Evolutionary conservation across 2,113 vertebrate genomes (phyloP).

Genomic region (Cavia porcellus): DNA sequence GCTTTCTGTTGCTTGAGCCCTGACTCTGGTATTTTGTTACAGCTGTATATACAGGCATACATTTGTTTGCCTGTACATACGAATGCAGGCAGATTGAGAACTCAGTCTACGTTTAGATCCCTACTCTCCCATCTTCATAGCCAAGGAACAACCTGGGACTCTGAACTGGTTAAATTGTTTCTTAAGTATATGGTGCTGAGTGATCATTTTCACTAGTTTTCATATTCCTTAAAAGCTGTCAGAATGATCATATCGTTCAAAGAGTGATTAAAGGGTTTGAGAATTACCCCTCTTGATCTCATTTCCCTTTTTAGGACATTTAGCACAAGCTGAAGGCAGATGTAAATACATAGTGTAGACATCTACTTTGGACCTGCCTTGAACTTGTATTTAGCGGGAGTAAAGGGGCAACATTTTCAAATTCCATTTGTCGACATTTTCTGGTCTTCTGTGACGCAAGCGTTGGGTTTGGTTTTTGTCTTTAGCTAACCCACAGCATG

Average conservation of each 20-base stretch:
- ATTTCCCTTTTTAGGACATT: neutral
- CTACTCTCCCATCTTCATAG: neutral
- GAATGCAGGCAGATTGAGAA: neutral
- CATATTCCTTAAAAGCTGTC: neutral
- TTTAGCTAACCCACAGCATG: conserved; percentile 14
- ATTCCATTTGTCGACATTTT: neutral
- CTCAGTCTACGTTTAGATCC: neutral
- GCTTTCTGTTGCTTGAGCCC: neutral
- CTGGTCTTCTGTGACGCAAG: conserved; percentile 5
- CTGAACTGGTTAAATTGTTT: neutral
- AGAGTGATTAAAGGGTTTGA: neutral
- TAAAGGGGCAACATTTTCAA: neutral
- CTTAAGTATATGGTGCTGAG: neutral
- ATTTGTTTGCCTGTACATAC: neutral
- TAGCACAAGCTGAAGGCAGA: neutral
- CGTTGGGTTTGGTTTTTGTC: neutral
- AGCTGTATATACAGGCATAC: too few species aligned
- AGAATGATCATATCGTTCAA: neutral
- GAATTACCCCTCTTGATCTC: neutral
- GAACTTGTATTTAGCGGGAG: conserved; percentile 7
- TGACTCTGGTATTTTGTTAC: accelerated
- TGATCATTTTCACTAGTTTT: conserved; percentile 7
- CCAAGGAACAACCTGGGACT: neutral
- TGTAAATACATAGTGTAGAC: neutral
- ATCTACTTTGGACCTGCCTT: neutral